Conservation (phyloP, 2,888 invertebrate species). For the Polydrusus cervinus region DNA sequence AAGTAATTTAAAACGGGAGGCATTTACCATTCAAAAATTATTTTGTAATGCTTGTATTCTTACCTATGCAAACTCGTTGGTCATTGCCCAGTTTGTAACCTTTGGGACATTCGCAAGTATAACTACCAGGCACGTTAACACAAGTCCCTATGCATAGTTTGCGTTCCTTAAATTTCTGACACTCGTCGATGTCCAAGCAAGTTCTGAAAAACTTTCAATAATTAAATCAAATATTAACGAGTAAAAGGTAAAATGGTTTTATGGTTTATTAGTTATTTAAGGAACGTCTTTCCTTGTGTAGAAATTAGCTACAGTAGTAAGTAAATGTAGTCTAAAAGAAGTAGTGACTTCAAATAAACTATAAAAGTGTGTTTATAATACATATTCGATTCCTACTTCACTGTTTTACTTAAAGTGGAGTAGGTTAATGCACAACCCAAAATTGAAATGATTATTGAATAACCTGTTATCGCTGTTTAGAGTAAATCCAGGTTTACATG, state of each 20-base stretch:
- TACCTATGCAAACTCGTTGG: conserved; percentile 88
- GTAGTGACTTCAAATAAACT: not conserved
- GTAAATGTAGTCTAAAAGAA: no score
- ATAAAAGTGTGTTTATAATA: not conserved
- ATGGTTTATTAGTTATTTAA: no score
- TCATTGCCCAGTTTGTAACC: conserved; percentile 86
- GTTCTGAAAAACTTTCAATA: conserved; percentile 71
- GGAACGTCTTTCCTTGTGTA: no score
- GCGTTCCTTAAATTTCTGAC: conserved; percentile 82
- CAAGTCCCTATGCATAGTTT: conserved; percentile 85
- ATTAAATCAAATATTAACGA: no score
- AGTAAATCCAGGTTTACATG: conserved; percentile 89
- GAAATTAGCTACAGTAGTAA: no score
- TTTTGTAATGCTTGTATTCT: conserved; percentile 48
- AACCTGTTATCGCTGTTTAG: conserved; percentile 83
- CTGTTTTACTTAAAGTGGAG: no score
- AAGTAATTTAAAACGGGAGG: no score
- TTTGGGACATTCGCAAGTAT: conserved; percentile 84
- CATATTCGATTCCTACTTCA: no score
- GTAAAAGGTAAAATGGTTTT: no score
- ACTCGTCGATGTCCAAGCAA: conserved; percentile 90
- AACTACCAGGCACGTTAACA: conserved; percentile 90
- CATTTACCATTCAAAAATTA: no score
- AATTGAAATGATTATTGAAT: not conserved
- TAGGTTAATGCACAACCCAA: no score